Evolutionary conservation across 1,140 invertebrate species (phyloP).

Genomic region (Gonioctena quinquepunctata): DNA sequence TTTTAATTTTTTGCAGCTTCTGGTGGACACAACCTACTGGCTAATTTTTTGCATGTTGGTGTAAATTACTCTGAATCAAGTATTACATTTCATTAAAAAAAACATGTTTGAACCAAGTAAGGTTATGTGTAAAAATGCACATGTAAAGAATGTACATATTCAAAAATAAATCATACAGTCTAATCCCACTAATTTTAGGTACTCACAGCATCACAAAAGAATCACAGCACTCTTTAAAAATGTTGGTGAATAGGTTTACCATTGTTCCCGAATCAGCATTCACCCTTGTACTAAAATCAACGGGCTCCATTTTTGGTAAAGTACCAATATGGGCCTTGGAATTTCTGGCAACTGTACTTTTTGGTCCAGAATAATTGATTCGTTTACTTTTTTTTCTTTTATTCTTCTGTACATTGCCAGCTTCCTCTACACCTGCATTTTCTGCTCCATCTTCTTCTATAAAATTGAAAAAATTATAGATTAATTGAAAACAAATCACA

Average conservation of each 20-base stretch:
- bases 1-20: too few species aligned
- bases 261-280: constrained; percentile 29
- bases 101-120: too few species aligned
- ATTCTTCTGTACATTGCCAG: constrained; percentile 37
- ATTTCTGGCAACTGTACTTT: constrained; percentile 30
- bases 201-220: constrained; percentile 43
- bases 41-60: too few species aligned
- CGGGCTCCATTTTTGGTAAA: constrained; percentile 34
- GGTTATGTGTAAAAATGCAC: too few species aligned
- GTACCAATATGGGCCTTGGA: constrained; percentile 16
- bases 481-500: too few species aligned
- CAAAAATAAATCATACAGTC: too few species aligned
- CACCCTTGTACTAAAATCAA: constrained; percentile 32
- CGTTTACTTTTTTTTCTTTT: constrained; percentile 51
- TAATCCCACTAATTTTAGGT: too few species aligned
- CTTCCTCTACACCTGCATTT: constrained; percentile 38
- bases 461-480: background rate
- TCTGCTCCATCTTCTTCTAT: background rate
- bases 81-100: too few species aligned
- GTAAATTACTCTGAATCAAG: too few species aligned
- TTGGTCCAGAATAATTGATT: constrained; percentile 14
- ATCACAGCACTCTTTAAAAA: constrained; percentile 27
- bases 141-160: too few species aligned
- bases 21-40: too few species aligned
- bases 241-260: constrained; percentile 41